Conservation (phyloP, 2,888 invertebrate species). For the Melieria picta region DNA sequence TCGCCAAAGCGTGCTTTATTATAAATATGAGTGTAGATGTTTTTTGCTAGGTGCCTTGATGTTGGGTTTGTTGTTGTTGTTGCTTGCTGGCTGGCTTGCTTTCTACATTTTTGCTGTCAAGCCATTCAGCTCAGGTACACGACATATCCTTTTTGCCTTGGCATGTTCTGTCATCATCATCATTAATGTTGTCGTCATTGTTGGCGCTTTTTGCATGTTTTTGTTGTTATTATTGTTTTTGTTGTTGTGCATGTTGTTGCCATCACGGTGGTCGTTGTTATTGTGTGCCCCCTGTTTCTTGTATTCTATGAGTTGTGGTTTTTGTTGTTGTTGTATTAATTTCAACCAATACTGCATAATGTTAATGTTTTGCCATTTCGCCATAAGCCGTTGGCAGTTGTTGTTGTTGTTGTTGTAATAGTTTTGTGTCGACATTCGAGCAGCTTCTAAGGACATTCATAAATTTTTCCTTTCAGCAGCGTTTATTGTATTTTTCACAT, state of each 20-base stretch:
- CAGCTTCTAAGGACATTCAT: not conserved
- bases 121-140: constrained; percentile 21
- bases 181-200: constrained; percentile 18
- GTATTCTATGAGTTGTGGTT: constrained; percentile 7
- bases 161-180: constrained; percentile 40
- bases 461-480: not conserved
- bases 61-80: too few species aligned
- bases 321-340: constrained; percentile 34
- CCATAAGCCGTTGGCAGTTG: not conserved
- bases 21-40: constrained; percentile 38
- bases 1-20: constrained; percentile 44
- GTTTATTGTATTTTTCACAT: not conserved
- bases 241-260: constrained; percentile 26
- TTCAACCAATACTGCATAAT: constrained; percentile 41
- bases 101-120: constrained; percentile 9
- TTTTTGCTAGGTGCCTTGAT: constrained; percentile 2
- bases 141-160: constrained; percentile 18
- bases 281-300: not conserved
- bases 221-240: constrained; percentile 36
- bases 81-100: too few species aligned
- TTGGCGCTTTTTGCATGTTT: constrained; percentile 32
- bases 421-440: not conserved
- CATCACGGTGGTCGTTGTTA: constrained; percentile 24
- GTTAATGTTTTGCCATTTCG: constrained; percentile 35
- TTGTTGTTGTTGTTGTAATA: too few species aligned